phyloP scores from a whole-genome alignment of 1,140 invertebrate genomes.

The Pollicipes pollicipes region DNA sequence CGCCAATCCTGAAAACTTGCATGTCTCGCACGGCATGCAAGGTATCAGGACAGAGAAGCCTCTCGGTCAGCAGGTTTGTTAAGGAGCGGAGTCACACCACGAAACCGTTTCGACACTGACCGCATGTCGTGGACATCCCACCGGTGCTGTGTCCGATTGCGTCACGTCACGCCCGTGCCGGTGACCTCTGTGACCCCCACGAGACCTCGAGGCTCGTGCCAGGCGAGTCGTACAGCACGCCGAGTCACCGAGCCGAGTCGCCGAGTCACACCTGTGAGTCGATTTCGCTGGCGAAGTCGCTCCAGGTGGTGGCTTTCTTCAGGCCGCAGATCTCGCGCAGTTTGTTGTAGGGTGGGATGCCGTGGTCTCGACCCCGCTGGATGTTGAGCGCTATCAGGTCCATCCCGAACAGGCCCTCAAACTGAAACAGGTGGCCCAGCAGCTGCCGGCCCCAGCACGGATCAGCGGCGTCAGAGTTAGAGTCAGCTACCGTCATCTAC shows the following conservation, averaged over 20 bases:
- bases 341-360: constrained; percentile 44
- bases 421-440: constrained; percentile 40
- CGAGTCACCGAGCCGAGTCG: neutral
- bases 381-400: constrained; percentile 52
- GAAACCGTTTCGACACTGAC: no score
- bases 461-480: neutral
- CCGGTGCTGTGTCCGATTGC: no score
- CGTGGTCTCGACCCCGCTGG: constrained; percentile 48
- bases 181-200: no score
- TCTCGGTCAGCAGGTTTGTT: no score
- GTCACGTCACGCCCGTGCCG: no score
- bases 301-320: constrained; percentile 12
- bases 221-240: no score
- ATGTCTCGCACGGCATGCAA: no score
- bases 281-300: constrained; percentile 13
- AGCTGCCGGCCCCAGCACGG: constrained; percentile 26
- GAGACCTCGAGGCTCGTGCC: no score
- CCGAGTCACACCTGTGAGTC: neutral
- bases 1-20: no score
- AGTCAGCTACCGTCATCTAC: constrained; percentile 2
- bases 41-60: no score
- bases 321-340: constrained; percentile 17
- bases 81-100: no score
- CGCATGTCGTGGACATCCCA: no score
- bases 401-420: constrained; percentile 33